Conservation (phyloP, 2,113 vertebrate genomes). For the Ochotona curzoniae region DNA sequence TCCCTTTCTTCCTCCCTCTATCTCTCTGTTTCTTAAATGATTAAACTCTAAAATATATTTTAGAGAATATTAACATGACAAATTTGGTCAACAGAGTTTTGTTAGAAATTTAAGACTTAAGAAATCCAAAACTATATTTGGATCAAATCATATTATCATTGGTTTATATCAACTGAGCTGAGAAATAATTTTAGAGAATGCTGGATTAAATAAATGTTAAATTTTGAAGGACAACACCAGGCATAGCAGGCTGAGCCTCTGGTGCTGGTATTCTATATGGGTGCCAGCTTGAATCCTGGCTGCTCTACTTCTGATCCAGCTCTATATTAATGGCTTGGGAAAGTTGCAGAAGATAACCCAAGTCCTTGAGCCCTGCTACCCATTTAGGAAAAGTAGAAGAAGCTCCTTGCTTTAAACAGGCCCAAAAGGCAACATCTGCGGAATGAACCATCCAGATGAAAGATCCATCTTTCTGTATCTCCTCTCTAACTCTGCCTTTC, state of each 20-base stretch:
- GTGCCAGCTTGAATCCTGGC: background rate
- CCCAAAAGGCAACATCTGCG: too few relatives aligned
- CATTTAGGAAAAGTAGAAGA: too few relatives aligned
- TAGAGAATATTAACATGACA: background rate
- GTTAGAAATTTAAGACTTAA: constrained; percentile 6
- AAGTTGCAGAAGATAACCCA: too few relatives aligned
- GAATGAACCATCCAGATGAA: too few relatives aligned
- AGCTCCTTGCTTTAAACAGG: too few relatives aligned
- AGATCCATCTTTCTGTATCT: too few relatives aligned
- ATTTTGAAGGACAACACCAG: background rate
- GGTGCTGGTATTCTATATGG: background rate
- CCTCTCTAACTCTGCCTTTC: too few relatives aligned
- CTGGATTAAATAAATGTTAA: constrained; percentile 2
- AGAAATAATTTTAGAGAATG: constrained; percentile 35
- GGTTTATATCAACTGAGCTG: constrained; percentile 8
- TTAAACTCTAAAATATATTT: too few relatives aligned
- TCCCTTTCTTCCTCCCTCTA: background rate
- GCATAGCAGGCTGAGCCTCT: background rate
- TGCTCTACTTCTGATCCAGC: too few relatives aligned
- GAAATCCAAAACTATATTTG: constrained; percentile 12
- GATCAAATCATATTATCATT: background rate
- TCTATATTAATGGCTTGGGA: too few relatives aligned
- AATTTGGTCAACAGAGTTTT: constrained; percentile 35
- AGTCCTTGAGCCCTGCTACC: too few relatives aligned
- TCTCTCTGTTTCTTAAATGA: background rate